Conservation (phyloP, 1,140 invertebrate species). For the Xylocopa sonorina region DNA sequence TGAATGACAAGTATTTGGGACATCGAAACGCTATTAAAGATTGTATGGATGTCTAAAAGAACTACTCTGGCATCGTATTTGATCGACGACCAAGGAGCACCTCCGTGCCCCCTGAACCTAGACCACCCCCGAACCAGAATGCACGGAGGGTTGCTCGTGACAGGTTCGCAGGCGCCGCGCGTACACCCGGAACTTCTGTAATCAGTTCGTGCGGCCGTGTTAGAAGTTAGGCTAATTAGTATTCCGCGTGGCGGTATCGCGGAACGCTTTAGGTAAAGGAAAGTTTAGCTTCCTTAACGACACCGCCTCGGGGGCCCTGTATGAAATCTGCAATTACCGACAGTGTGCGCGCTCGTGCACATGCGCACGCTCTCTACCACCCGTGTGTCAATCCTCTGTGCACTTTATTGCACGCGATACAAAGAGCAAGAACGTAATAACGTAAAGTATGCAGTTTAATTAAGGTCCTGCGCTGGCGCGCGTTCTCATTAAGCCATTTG, state of each 20-base stretch:
- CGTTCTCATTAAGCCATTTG: conserved; percentile 37
- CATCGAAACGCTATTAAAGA: too few relatives aligned
- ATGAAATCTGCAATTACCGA: conserved; percentile 34
- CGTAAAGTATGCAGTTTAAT: conserved; percentile 45
- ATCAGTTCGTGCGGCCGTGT: conserved; percentile 23
- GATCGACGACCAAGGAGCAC: too few relatives aligned
- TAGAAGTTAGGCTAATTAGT: conserved; percentile 39
- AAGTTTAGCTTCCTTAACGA: conserved; percentile 37
- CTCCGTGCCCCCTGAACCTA: too few relatives aligned
- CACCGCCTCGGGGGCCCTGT: not conserved
- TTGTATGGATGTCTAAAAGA: too few relatives aligned
- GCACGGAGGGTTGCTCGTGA: not conserved
- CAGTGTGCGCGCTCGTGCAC: not conserved
- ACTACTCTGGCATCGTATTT: too few relatives aligned
- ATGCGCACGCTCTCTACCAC: too few relatives aligned
- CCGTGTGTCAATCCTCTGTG: conserved; percentile 15
- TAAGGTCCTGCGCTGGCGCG: conserved; percentile 10
- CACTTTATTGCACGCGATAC: conserved; percentile 41
- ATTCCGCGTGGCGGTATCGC: conserved; percentile 13
- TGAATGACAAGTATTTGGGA: too few relatives aligned
- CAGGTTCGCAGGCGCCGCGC: not conserved
- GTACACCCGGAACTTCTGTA: not conserved
- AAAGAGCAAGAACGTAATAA: conserved; percentile 39
- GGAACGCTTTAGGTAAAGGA: conserved; percentile 36
- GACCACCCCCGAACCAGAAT: not conserved